Evolutionary conservation across 2,888 invertebrate genomes (phyloP).

Genomic region (Caenorhabditis uteleia): DNA sequence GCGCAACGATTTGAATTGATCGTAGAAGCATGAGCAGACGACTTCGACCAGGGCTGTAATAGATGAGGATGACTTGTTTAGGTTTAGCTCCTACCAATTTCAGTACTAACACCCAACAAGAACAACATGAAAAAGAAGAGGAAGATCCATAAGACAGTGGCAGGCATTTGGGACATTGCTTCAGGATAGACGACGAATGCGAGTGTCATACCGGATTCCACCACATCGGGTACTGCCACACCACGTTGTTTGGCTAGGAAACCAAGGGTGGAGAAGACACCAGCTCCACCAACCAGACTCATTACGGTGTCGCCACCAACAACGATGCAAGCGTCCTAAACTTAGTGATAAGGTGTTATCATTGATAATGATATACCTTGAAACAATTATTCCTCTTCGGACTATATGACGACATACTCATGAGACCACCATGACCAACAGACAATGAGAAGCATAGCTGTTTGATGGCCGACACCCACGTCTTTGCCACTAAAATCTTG

Average conservation of each 20-base stretch:
- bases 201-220: constrained; percentile 68
- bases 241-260: constrained; percentile 38
- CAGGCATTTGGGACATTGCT: constrained; percentile 69
- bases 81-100: constrained; percentile 17
- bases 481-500: constrained; percentile 33
- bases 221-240: constrained; percentile 28
- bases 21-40: constrained; percentile 9
- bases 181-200: constrained; percentile 71
- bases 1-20: background rate
- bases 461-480: constrained; percentile 59
- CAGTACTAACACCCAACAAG: constrained; percentile 67
- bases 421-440: constrained; percentile 59
- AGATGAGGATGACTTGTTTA: background rate
- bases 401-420: constrained; percentile 60
- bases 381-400: constrained; percentile 57
- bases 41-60: constrained; percentile 31
- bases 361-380: constrained; percentile 14
- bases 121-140: constrained; percentile 71
- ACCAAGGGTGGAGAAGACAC: constrained; percentile 53
- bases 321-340: constrained; percentile 58
- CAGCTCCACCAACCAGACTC: constrained; percentile 48
- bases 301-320: constrained; percentile 57
- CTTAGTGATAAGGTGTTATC: constrained; percentile 4
- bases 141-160: constrained; percentile 69
- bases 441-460: constrained; percentile 62